These are phyloP conservation scores for Labeo calbasu DNA, from an alignment of 2,797 vertebrate species.

Conservation along the genomic window DNA sequence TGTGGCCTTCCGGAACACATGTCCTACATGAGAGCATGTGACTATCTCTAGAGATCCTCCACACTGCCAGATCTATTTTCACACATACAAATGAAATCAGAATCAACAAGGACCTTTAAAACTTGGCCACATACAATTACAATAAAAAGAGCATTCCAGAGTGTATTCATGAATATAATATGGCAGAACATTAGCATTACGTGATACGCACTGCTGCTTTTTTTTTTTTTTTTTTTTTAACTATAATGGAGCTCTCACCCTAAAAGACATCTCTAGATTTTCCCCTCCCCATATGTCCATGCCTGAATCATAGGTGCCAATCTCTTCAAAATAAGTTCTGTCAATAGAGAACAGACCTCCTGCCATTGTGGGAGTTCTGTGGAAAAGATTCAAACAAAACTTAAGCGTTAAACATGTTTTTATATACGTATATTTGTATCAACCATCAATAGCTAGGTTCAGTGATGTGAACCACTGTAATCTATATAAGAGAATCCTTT, in stretches of 20 bases:
- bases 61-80: conserved; percentile 93
- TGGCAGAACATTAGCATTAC: background rate
- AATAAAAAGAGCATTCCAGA: background rate
- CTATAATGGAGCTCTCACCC: conserved; percentile 79
- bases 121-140: background rate
- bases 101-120: background rate
- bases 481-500: background rate
- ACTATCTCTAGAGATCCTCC: conserved; percentile 95
- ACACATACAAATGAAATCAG: conserved; percentile 32
- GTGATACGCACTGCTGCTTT: conserved; percentile 9
- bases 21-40: conserved; percentile 96
- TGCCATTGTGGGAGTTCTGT: conserved; percentile 98
- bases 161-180: background rate
- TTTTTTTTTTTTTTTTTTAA: background rate
- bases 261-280: conserved; percentile 99
- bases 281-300: conserved; percentile 99
- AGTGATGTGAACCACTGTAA: background rate
- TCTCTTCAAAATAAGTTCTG: conserved; percentile 97
- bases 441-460: background rate
- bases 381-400: conserved; percentile 31
- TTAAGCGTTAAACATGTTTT: background rate
- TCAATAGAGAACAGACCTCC: conserved; percentile 97
- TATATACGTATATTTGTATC: background rate
- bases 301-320: conserved; percentile 96
- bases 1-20: conserved; percentile 98